These are phyloP conservation scores for Balanococcus diminutus DNA, from an alignment of 2,888 invertebrate species.

Conservation along the genomic window DNA sequence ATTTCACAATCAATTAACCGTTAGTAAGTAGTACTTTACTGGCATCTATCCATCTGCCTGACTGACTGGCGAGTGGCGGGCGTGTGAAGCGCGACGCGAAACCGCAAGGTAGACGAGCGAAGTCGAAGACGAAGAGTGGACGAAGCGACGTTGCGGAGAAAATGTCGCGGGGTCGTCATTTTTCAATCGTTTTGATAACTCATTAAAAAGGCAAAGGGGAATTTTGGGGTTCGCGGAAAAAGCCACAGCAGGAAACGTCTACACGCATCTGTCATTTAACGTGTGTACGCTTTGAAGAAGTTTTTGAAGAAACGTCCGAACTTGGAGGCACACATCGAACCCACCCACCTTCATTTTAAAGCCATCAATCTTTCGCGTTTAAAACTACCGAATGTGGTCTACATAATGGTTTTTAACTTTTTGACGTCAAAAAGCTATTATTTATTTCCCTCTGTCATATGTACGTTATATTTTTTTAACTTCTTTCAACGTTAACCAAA, in stretches of 20 bases:
- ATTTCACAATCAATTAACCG: conserved; percentile 27
- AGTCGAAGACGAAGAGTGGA: neutral
- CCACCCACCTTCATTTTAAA: conserved; percentile 55
- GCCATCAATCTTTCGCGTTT: conserved; percentile 54
- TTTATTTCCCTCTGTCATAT: conserved; percentile 55
- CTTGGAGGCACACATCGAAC: conserved; percentile 49
- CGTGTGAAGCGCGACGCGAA: neutral
- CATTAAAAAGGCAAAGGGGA: conserved; percentile 25
- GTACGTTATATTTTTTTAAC: conserved; percentile 53
- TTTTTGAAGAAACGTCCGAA: conserved; percentile 42
- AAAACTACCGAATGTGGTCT: conserved; percentile 55
- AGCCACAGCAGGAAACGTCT: conserved; percentile 44
- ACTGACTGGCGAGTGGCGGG: neutral
- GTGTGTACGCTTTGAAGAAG: conserved; percentile 13
- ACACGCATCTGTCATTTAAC: conserved; percentile 43
- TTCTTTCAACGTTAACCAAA: conserved; percentile 54
- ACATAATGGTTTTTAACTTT: conserved; percentile 55
- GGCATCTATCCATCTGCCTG: neutral
- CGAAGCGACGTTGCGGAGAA: neutral
- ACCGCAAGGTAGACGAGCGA: neutral
- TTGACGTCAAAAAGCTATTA: conserved; percentile 55
- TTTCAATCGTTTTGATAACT: conserved; percentile 43
- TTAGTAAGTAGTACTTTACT: neutral
- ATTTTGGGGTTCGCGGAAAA: conserved; percentile 42
- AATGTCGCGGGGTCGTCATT: conserved; percentile 31